A percentile compares a stretch with the other conserved stretches of the same genome.
phyloP scores from a whole-genome alignment of 1,140 invertebrate species.

The Heliconius nattereri region DNA sequence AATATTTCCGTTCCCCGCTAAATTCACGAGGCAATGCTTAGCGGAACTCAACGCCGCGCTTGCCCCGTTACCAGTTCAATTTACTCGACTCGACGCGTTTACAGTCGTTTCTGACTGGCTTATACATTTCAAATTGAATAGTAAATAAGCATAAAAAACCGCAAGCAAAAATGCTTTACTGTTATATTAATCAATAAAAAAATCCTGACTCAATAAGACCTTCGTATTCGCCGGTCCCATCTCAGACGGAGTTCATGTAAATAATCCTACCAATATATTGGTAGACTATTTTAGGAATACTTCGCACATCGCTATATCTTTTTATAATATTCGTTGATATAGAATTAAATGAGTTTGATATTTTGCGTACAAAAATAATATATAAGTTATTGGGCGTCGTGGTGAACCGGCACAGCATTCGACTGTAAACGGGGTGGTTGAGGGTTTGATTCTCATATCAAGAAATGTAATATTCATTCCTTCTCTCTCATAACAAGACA shows the following conservation, averaged over 20 bases:
- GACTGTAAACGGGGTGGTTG: neutral
- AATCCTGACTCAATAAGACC: slow-evolving; percentile 11
- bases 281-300: neutral
- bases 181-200: slow-evolving; percentile 4
- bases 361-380: too few species aligned
- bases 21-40: too few species aligned
- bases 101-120: too few species aligned
- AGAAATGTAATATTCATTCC: too few species aligned
- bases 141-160: neutral
- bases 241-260: slow-evolving; percentile 7
- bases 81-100: too few species aligned
- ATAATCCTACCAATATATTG: slow-evolving; percentile 12
- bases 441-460: too few species aligned
- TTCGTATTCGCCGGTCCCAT: slow-evolving; percentile 21
- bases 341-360: neutral
- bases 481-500: too few species aligned
- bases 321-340: neutral
- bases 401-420: too few species aligned
- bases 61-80: too few species aligned
- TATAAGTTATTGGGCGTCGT: too few species aligned
- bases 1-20: too few species aligned
- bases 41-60: too few species aligned
- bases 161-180: neutral
- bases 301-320: neutral
- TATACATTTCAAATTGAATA: neutral